Evolutionary conservation across 1,140 invertebrate genomes (phyloP).

Genomic region (Drosophila quadrilineata): DNA sequence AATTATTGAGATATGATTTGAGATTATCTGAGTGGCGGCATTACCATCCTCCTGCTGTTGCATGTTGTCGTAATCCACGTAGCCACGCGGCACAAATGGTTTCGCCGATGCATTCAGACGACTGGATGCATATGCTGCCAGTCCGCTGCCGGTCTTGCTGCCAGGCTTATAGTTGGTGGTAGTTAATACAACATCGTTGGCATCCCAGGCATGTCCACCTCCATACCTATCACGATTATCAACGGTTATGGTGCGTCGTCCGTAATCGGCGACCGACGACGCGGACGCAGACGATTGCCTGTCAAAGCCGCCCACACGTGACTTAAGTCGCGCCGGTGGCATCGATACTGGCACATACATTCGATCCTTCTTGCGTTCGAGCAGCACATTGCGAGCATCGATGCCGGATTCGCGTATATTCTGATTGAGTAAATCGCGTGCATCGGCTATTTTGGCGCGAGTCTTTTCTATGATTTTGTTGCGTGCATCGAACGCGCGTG

Average conservation of each 20-base stretch:
- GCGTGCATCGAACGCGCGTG: slow-evolving; percentile 84
- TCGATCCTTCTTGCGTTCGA: slow-evolving; percentile 51
- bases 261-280: no score
- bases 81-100: slow-evolving; percentile 65
- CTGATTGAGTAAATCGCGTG: slow-evolving; percentile 86
- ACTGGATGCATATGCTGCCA: slow-evolving; percentile 16
- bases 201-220: no score
- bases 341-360: slow-evolving; percentile 12
- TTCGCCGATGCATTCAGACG: slow-evolving; percentile 34
- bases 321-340: not conserved
- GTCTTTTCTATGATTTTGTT: slow-evolving; percentile 87
- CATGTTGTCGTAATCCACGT: slow-evolving; percentile 78
- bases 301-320: not conserved
- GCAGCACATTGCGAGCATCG: slow-evolving; percentile 85
- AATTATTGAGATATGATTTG: not conserved
- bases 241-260: no score
- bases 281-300: no score
- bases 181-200: no score
- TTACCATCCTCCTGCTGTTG: slow-evolving; percentile 73
- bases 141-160: not conserved
- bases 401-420: slow-evolving; percentile 84
- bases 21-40: not conserved
- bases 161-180: slow-evolving; percentile 37
- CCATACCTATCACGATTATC: slow-evolving; percentile 80
- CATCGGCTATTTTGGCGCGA: slow-evolving; percentile 85